Percentiles rank a stretch among this genome's conserved stretches.
Conservation (phyloP, 2,888 invertebrate species). For the Leptopilina drosophilae region DNA sequence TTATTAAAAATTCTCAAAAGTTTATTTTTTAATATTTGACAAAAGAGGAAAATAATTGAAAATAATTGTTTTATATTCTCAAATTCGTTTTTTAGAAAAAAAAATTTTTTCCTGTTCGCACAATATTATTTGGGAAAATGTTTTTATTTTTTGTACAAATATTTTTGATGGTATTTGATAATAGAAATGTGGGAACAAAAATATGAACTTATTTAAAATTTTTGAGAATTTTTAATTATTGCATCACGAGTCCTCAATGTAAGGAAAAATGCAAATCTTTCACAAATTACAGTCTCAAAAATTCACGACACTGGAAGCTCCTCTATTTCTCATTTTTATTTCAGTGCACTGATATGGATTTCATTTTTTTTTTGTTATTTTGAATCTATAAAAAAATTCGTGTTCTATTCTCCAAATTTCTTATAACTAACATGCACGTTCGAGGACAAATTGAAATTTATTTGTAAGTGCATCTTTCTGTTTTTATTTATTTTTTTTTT, state of each 20-base stretch:
- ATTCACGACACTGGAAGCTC: slow-evolving; percentile 37
- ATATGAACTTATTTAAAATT: too few species aligned
- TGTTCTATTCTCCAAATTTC: slow-evolving; percentile 1
- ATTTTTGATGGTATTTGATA: too few species aligned
- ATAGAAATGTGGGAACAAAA: too few species aligned
- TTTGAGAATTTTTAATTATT: too few species aligned
- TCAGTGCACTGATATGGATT: slow-evolving; percentile 35
- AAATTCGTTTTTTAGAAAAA: too few species aligned
- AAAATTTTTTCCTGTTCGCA: too few species aligned
- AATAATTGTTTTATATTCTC: too few species aligned
- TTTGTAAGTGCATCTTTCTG: slow-evolving; percentile 32
- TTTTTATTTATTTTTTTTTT: slow-evolving; percentile 11
- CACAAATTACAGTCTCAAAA: slow-evolving; percentile 19
- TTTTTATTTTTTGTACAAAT: too few species aligned
- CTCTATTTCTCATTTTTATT: slow-evolving; percentile 26
- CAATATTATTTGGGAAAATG: too few species aligned
- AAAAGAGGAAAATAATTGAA: too few species aligned
- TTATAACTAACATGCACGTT: slow-evolving; percentile 31
- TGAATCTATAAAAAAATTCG: slow-evolving; percentile 34
- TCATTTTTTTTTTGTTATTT: slow-evolving; percentile 2
- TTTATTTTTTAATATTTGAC: too few species aligned
- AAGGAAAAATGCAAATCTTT: slow-evolving; percentile 29
- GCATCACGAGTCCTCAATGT: background rate
- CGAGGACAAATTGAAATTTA: slow-evolving; percentile 38
- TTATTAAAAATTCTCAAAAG: too few species aligned